phyloP scores from a whole-genome alignment of 2,113 vertebrate genomes.

The Syngnathoides biaculeatus region DNA sequence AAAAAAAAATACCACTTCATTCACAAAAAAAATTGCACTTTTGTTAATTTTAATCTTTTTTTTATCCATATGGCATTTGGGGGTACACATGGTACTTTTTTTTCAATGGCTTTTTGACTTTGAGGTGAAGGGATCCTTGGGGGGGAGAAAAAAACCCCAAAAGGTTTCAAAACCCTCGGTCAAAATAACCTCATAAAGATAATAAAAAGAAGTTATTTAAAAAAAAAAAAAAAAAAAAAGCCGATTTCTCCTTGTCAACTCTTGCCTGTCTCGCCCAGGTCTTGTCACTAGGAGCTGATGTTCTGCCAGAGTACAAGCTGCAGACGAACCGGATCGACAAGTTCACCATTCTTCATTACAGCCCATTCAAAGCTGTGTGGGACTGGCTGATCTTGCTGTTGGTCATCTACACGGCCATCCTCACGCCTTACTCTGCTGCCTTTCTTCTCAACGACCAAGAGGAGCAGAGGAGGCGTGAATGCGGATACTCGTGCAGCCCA shows the following conservation, averaged over 20 bases:
- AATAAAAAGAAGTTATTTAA: not conserved
- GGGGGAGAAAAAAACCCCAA: too few species aligned
- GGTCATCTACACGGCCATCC: conserved; percentile 97
- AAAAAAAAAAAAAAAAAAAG: not conserved
- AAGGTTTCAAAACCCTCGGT: not conserved
- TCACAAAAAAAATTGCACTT: too few species aligned
- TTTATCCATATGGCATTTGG: too few species aligned
- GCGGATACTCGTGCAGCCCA: conserved; percentile 96
- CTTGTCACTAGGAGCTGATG: conserved; percentile 93
- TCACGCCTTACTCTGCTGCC: conserved; percentile 96
- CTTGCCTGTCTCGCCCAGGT: conserved; percentile 73
- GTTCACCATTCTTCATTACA: conserved; percentile 98
- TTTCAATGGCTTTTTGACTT: too few species aligned
- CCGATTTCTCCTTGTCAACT: not conserved
- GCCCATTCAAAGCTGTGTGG: conserved; percentile 98
- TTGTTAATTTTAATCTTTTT: too few species aligned
- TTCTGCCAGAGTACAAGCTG: conserved; percentile 98
- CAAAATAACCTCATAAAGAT: not conserved
- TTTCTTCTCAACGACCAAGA: conserved; percentile 94
- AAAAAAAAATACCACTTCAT: too few species aligned
- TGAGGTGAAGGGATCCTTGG: too few species aligned
- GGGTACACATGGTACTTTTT: too few species aligned
- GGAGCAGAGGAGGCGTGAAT: conserved; percentile 89
- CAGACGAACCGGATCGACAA: conserved; percentile 96
- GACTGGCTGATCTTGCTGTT: conserved; percentile 96